phyloP scores from a whole-genome alignment of 2,797 vertebrate species.

The Acipenser transmontanus region DNA sequence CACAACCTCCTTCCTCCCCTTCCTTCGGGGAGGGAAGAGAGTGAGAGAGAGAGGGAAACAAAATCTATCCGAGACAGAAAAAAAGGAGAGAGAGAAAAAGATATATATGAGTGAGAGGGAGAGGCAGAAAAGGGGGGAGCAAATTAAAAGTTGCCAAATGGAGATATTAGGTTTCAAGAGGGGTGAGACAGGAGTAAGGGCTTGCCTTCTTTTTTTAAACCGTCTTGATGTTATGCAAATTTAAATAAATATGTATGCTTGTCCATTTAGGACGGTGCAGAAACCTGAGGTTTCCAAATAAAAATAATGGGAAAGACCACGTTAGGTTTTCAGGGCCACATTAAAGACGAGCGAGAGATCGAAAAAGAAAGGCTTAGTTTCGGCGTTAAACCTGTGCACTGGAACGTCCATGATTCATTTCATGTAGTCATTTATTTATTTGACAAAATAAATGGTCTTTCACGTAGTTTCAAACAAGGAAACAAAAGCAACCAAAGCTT shows the following conservation, averaged over 20 bases:
- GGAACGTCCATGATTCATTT: no score
- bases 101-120: slow-evolving; percentile 87
- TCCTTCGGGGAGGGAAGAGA: slow-evolving; percentile 88
- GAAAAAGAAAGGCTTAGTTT: neutral
- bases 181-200: slow-evolving; percentile 78
- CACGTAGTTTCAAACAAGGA: slow-evolving; percentile 24
- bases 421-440: no score
- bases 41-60: slow-evolving; percentile 66
- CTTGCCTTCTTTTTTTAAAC: slow-evolving; percentile 55
- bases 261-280: slow-evolving; percentile 42
- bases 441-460: no score
- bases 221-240: slow-evolving; percentile 70
- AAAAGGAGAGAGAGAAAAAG: slow-evolving; percentile 62
- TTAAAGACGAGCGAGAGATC: slow-evolving; percentile 31
- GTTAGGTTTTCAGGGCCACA: slow-evolving; percentile 51
- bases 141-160: slow-evolving; percentile 99
- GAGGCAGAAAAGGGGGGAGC: slow-evolving; percentile 82
- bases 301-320: slow-evolving; percentile 34
- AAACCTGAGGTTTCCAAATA: slow-evolving; percentile 33
- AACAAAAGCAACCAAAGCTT: slow-evolving; percentile 42
- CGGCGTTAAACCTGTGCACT: no score
- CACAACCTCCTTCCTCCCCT: slow-evolving; percentile 92
- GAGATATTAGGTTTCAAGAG: slow-evolving; percentile 99
- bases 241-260: slow-evolving; percentile 60
- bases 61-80: slow-evolving; percentile 87